These are phyloP conservation scores for Ectemnius lituratus DNA, from an alignment of 2,888 invertebrate genomes.

Conservation along the genomic window DNA sequence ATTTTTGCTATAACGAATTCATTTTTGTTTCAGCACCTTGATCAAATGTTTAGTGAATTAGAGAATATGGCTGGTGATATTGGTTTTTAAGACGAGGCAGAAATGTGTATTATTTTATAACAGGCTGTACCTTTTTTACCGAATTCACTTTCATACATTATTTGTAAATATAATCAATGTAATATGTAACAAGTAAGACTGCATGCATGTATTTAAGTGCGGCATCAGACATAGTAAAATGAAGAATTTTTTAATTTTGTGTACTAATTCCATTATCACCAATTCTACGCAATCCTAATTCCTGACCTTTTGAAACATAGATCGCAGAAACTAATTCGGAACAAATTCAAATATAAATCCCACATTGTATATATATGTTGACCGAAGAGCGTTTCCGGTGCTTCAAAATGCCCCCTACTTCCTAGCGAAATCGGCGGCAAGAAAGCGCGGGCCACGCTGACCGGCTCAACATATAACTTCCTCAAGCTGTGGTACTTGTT, in stretches of 20 bases:
- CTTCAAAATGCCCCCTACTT: slow-evolving; percentile 52
- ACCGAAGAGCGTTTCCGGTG: slow-evolving; percentile 14
- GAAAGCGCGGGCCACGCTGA: slow-evolving; percentile 62
- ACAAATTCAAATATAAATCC: too few relatives aligned
- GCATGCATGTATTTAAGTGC: slow-evolving; percentile 55
- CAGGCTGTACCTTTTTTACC: slow-evolving; percentile 28
- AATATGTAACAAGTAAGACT: slow-evolving; percentile 50
- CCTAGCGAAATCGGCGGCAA: slow-evolving; percentile 55
- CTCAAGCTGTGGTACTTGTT: slow-evolving; percentile 32
- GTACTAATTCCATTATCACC: neutral
- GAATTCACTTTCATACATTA: slow-evolving; percentile 28
- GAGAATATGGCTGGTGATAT: slow-evolving; percentile 71
- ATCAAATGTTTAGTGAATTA: slow-evolving; percentile 70
- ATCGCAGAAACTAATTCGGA: too few relatives aligned
- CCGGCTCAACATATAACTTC: slow-evolving; percentile 8
- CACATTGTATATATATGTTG: too few relatives aligned
- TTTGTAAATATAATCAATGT: slow-evolving; percentile 65
- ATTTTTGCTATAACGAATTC: too few relatives aligned
- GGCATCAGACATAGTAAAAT: slow-evolving; percentile 23
- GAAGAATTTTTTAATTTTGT: too few relatives aligned
- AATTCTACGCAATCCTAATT: slow-evolving; percentile 11
- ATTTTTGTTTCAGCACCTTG: slow-evolving; percentile 67
- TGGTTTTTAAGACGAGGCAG: slow-evolving; percentile 56
- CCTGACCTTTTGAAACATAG: slow-evolving; percentile 10
- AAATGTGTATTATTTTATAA: slow-evolving; percentile 11